Conservation (phyloP, 2,888 invertebrate genomes). For the Stenotaenia linearis region DNA sequence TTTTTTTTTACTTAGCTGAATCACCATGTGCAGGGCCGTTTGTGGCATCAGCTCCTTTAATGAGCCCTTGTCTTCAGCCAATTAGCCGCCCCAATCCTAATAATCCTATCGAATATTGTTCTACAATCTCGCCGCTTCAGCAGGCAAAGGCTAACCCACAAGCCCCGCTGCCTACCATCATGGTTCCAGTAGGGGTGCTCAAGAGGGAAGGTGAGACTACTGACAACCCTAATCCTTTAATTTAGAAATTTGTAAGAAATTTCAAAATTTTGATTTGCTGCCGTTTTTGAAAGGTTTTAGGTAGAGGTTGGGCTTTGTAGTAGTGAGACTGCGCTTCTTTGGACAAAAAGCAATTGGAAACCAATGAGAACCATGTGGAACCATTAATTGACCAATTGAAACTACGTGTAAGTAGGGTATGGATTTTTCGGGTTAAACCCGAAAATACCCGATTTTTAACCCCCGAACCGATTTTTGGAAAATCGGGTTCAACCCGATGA, state of each 20-base stretch:
- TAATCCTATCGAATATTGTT: conserved; percentile 82
- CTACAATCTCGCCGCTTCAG: conserved; percentile 69
- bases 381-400: no score
- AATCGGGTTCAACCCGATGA: no score
- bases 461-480: no score
- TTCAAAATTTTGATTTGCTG: no score
- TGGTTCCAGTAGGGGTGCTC: conserved; percentile 77
- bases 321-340: no score
- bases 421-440: no score
- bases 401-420: no score
- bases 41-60: not conserved
- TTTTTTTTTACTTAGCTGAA: not conserved
- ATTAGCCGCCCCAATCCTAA: conserved; percentile 66
- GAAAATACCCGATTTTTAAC: no score
- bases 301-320: not conserved
- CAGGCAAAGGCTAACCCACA: conserved; percentile 57
- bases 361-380: no score
- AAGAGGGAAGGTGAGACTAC: conserved; percentile 60
- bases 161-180: conserved; percentile 62
- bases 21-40: not conserved
- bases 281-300: not conserved
- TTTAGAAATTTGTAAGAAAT: not conserved
- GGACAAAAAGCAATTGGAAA: no score
- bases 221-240: not conserved
- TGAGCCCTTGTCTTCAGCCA: not conserved